These are phyloP conservation scores for Mactra quadrangularis DNA, from an alignment of 1,140 invertebrate species.

Conservation along the genomic window DNA sequence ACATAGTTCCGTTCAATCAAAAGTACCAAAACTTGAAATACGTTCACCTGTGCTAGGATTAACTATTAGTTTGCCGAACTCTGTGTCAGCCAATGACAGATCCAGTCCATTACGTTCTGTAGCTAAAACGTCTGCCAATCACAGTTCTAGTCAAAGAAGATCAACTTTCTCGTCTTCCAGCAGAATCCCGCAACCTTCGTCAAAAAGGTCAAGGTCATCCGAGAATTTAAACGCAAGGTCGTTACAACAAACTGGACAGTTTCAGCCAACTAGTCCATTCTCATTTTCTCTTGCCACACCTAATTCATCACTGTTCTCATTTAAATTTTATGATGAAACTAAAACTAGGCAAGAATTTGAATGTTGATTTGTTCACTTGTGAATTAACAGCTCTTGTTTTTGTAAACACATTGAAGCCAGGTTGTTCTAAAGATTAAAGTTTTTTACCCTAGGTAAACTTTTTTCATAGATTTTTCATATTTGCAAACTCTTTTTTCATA, in stretches of 20 bases:
- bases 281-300: slow-evolving; percentile 79
- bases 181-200: slow-evolving; percentile 49
- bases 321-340: slow-evolving; percentile 74
- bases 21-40: slow-evolving; percentile 79
- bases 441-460: too few species aligned
- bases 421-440: too few species aligned
- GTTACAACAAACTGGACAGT: slow-evolving; percentile 41
- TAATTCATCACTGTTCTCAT: slow-evolving; percentile 75
- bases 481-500: too few species aligned
- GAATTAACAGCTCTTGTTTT: too few species aligned
- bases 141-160: slow-evolving; percentile 47
- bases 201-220: slow-evolving; percentile 72
- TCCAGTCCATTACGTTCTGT: slow-evolving; percentile 14
- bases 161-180: slow-evolving; percentile 51
- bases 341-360: slow-evolving; percentile 22
- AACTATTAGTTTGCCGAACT: slow-evolving; percentile 54
- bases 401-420: too few species aligned
- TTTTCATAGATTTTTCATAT: too few species aligned
- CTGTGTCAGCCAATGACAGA: slow-evolving; percentile 13
- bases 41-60: slow-evolving; percentile 72
- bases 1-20: slow-evolving; percentile 64
- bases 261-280: slow-evolving; percentile 71
- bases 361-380: neutral
- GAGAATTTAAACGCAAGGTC: slow-evolving; percentile 70
- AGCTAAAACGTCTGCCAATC: neutral